Percentiles rank a stretch among this genome's conserved stretches.
phyloP scores from a whole-genome alignment of 2,888 invertebrate species.

The Chelonus formosanus region DNA sequence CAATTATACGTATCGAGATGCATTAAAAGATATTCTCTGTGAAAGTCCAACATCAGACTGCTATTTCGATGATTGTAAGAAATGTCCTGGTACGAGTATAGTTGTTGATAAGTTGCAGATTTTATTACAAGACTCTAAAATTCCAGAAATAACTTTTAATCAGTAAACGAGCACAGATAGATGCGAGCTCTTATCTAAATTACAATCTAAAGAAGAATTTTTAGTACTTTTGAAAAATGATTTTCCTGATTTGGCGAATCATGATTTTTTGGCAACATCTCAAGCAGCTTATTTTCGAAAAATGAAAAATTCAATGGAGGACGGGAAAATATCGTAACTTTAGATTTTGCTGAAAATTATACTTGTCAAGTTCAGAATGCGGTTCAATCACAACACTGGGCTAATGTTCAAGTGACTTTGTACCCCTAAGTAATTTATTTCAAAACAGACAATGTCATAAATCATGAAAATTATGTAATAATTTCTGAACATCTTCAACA shows the following conservation, averaged over 20 bases:
- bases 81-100: too few relatives aligned
- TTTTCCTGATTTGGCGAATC: too few relatives aligned
- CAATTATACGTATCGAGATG: conserved; percentile 3
- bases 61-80: too few relatives aligned
- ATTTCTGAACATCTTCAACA: conserved; percentile 2
- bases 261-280: conserved; percentile 13
- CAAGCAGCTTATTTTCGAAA: conserved; percentile 14
- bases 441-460: neutral
- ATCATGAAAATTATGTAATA: conserved; percentile 1
- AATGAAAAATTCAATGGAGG: neutral
- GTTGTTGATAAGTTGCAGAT: too few relatives aligned
- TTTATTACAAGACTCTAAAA: too few relatives aligned
- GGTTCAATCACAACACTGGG: conserved; percentile 1
- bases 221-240: too few relatives aligned
- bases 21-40: too few relatives aligned
- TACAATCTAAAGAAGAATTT: too few relatives aligned
- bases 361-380: neutral
- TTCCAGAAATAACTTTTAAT: too few relatives aligned
- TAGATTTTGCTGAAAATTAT: conserved; percentile 16
- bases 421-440: conserved; percentile 7
- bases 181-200: too few relatives aligned
- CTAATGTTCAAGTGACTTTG: neutral
- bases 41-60: too few relatives aligned
- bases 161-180: too few relatives aligned
- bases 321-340: neutral